Evolutionary conservation across 2,797 vertebrate species (phyloP).

Genomic region (Australoheros facetus): DNA sequence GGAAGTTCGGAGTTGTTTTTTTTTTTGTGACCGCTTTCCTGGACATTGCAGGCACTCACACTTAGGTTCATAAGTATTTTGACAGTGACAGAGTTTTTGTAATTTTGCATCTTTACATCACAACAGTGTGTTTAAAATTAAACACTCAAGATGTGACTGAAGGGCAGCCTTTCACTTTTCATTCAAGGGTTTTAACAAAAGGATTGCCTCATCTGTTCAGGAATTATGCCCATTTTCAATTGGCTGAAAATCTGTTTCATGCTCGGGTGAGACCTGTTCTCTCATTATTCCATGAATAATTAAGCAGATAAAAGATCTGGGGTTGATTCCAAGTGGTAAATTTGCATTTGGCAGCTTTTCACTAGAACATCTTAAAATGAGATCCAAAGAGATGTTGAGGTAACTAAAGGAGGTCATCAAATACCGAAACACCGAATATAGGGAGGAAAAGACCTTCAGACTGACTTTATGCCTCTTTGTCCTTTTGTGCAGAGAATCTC

Average conservation of each 20-base stretch:
- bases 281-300: neutral
- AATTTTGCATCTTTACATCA: neutral
- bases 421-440: neutral
- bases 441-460: constrained; percentile 57
- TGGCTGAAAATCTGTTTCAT: neutral
- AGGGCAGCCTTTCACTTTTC: neutral
- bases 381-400: neutral
- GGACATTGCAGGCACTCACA: neutral
- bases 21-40: neutral
- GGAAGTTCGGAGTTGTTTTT: neutral
- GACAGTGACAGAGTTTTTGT: neutral
- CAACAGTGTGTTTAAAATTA: neutral
- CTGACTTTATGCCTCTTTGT: constrained; percentile 54
- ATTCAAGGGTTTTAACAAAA: neutral
- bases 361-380: neutral
- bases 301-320: neutral
- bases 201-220: neutral
- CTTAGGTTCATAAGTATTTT: neutral
- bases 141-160: neutral
- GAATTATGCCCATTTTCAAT: neutral
- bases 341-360: neutral
- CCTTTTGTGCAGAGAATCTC: constrained; percentile 58
- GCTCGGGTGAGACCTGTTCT: neutral
- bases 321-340: neutral
- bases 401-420: neutral